phyloP scores from a whole-genome alignment of 2,888 invertebrate genomes.

The Orchestes rusci region DNA sequence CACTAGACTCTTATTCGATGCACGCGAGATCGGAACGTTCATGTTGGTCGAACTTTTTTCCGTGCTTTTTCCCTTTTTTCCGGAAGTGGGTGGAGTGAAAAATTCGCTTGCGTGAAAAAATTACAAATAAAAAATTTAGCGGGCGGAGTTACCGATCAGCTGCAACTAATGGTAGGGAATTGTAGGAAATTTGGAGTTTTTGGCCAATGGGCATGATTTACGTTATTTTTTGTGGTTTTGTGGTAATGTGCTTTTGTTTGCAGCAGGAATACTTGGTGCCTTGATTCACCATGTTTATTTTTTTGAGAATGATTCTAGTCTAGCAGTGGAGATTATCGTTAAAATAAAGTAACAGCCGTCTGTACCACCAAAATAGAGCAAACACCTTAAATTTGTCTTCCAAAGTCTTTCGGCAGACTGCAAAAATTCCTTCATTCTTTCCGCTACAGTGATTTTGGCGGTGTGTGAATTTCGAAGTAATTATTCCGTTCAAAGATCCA shows the following conservation, averaged over 20 bases:
- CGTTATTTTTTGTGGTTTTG: not conserved
- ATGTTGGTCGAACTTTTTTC: conserved; percentile 4
- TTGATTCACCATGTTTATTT: no score
- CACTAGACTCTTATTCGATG: no score
- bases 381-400: no score
- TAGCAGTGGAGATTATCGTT: no score
- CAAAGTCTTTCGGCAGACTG: no score
- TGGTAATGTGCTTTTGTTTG: not conserved
- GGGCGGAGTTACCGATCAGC: conserved; percentile 15
- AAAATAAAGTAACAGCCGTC: no score
- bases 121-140: conserved; percentile 37
- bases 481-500: conserved; percentile 16
- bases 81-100: conserved; percentile 39
- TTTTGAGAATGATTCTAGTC: no score
- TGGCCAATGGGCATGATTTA: not conserved
- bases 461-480: conserved; percentile 18
- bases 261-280: no score
- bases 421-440: conserved; percentile 15
- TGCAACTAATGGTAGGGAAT: conserved; percentile 14
- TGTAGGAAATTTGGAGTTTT: conserved; percentile 12
- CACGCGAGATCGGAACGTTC: conserved; percentile 5
- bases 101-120: conserved; percentile 42
- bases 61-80: conserved; percentile 17
- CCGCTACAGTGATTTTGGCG: conserved; percentile 10
- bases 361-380: no score